Percentiles rank a stretch among this genome's conserved stretches.
Conservation (phyloP, 2,113 vertebrate species). For the Turnix velox region DNA sequence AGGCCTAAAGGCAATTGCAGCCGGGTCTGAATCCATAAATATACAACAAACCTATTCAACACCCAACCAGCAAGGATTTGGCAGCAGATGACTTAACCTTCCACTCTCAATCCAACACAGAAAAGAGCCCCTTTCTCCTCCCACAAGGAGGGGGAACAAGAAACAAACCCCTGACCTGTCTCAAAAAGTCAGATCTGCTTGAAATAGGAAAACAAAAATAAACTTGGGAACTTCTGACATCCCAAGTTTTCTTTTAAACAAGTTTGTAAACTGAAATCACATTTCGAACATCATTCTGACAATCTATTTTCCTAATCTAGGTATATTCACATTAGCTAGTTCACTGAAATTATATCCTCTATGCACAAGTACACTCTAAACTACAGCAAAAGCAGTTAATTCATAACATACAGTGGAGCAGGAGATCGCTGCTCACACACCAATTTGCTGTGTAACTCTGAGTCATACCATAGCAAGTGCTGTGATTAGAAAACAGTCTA, state of each 20-base stretch:
- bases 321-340: background rate
- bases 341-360: background rate
- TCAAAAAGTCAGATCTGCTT: background rate
- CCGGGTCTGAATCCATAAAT: background rate
- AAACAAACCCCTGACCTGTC: fast-evolving
- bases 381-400: background rate
- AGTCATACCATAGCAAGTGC: background rate
- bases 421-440: background rate
- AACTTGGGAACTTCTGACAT: background rate
- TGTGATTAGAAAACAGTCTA: background rate
- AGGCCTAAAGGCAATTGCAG: background rate
- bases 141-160: background rate
- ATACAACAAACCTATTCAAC: background rate
- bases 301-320: background rate
- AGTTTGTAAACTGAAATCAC: background rate
- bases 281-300: background rate
- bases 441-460: background rate
- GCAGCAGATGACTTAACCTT: background rate
- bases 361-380: background rate
- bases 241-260: background rate
- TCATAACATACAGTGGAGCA: fast-evolving
- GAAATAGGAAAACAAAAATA: background rate
- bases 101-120: background rate
- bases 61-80: background rate
- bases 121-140: background rate